A percentile compares a stretch with the other conserved stretches of the same genome.
Evolutionary conservation across 2,113 vertebrate species (phyloP).

Genomic region (Pachyramphus minor): DNA sequence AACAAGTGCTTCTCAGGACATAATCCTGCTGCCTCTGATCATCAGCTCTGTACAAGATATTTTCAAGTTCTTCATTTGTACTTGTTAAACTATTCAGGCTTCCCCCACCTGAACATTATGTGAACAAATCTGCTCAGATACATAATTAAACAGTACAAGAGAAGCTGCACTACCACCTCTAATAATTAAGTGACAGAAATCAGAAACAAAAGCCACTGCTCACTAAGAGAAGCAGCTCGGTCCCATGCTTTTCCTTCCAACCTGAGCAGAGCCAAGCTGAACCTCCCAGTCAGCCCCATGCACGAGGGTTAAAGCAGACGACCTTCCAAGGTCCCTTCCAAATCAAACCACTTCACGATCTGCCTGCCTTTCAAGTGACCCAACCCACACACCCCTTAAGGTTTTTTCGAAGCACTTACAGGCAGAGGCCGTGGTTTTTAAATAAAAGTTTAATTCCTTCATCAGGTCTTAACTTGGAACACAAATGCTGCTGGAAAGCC

Average conservation of each 20-base stretch:
- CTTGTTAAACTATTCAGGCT: not conserved
- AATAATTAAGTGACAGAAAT: not conserved
- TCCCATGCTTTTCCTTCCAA: not conserved
- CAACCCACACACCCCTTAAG: not conserved
- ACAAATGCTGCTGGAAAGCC: constrained; percentile 44
- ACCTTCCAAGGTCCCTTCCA: not conserved
- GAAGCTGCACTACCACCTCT: not conserved
- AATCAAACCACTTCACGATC: not conserved
- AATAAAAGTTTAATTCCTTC: constrained; percentile 73
- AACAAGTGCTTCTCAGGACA: not conserved
- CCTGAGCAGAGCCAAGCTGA: not conserved
- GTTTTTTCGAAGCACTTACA: not conserved
- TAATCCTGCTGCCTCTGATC: not conserved
- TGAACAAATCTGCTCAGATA: not conserved
- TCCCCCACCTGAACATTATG: not conserved
- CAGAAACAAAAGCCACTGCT: not conserved
- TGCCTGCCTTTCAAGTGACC: not conserved
- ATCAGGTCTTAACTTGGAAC: constrained; percentile 54
- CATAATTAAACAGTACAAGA: not conserved
- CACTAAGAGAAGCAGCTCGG: not conserved
- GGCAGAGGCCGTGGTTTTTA: not conserved
- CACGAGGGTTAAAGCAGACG: not conserved
- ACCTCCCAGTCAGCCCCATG: not conserved
- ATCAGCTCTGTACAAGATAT: not conserved
- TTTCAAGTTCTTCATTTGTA: not conserved